These are phyloP conservation scores for Knipowitschia caucasica DNA, from an alignment of 2,797 vertebrate species.

Conservation along the genomic window DNA sequence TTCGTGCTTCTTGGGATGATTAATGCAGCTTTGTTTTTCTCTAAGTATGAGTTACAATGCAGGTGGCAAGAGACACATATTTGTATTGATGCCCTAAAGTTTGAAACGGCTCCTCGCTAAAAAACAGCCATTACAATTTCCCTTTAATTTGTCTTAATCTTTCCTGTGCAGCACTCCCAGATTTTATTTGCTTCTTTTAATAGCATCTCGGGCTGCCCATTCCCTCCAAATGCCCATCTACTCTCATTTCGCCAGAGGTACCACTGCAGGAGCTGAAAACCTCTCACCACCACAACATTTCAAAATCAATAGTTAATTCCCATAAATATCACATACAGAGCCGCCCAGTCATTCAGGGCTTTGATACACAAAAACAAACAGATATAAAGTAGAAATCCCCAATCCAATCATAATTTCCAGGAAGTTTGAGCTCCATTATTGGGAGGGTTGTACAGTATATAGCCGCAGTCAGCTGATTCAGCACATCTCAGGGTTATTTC, in stretches of 20 bases:
- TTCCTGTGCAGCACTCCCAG: constrained; percentile 19
- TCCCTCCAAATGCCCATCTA: constrained; percentile 19
- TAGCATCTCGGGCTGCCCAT: constrained; percentile 23
- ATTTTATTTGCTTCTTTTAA: constrained; percentile 32
- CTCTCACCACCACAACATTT: constrained; percentile 1
- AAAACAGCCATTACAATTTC: background rate
- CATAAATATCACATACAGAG: constrained; percentile 18
- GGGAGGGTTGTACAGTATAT: constrained; percentile 22
- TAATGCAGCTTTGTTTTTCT: background rate
- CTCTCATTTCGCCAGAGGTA: constrained; percentile 11
- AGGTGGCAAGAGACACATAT: constrained; percentile 7
- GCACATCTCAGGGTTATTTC: constrained; percentile 61
- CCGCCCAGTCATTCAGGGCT: constrained; percentile 1
- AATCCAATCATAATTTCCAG: constrained; percentile 58
- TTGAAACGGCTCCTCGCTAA: constrained; percentile 13
- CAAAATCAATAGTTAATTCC: constrained; percentile 45
- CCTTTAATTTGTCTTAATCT: constrained; percentile 16
- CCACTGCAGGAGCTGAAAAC: background rate
- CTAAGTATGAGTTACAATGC: background rate
- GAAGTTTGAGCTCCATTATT: constrained; percentile 51
- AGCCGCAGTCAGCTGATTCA: constrained; percentile 59
- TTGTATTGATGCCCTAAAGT: constrained; percentile 9
- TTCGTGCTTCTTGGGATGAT: constrained; percentile 9
- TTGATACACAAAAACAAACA: constrained; percentile 24
- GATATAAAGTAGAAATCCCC: constrained; percentile 39